phyloP scores from a whole-genome alignment of 1,140 invertebrate genomes.

The Heterodera carotae region DNA sequence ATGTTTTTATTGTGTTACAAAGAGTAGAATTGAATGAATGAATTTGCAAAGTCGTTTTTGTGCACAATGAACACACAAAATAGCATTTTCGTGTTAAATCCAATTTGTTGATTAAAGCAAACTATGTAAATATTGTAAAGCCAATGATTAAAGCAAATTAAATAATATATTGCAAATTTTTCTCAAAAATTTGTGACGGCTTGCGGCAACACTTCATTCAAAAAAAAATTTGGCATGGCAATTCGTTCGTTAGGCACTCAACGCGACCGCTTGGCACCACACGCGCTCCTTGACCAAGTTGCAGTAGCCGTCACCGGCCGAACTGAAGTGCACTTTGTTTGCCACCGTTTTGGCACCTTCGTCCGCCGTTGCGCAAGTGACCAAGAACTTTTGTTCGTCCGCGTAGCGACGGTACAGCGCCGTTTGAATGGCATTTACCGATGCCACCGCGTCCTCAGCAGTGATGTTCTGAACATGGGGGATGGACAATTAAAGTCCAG shows the following conservation, averaged over 20 bases:
- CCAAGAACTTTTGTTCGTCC: conserved; percentile 29
- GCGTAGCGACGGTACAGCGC: conserved; percentile 25
- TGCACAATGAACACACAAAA: too few species aligned
- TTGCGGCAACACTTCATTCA: too few species aligned
- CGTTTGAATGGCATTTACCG: conserved; percentile 32
- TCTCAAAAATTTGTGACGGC: too few species aligned
- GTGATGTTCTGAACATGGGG: neutral
- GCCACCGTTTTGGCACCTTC: conserved; percentile 12
- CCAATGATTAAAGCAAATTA: too few species aligned
- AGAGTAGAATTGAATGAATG: too few species aligned
- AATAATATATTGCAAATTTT: too few species aligned
- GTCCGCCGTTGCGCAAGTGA: conserved; percentile 26
- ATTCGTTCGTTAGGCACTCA: conserved; percentile 29
- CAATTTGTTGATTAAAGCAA: too few species aligned
- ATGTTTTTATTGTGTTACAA: too few species aligned
- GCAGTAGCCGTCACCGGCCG: conserved; percentile 31
- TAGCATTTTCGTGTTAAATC: too few species aligned
- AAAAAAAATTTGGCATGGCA: too few species aligned
- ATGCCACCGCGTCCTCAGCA: conserved; percentile 18
- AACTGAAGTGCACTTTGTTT: conserved; percentile 33
- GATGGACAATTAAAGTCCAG: neutral
- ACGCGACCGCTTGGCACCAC: conserved; percentile 33
- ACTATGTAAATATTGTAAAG: too few species aligned
- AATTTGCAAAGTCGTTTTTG: too few species aligned
- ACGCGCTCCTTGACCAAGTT: conserved; percentile 23